Percentiles rank a stretch among this genome's conserved stretches.
Evolutionary conservation across 2,797 vertebrate genomes (phyloP).

Genomic region (Tokudaia muenninki): DNA sequence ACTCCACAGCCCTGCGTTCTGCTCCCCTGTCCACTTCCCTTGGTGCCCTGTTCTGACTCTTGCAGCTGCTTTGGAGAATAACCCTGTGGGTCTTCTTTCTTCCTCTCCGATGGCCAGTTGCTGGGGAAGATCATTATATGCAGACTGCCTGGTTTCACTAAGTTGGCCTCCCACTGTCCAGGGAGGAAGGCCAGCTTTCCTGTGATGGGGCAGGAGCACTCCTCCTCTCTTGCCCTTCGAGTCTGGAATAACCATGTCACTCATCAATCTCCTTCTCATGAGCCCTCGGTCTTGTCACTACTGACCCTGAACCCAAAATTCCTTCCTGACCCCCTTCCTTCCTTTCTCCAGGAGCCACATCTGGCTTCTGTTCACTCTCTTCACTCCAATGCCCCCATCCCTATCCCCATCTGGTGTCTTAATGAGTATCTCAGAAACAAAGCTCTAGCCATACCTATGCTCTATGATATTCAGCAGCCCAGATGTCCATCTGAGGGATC

Average conservation of each 20-base stretch:
- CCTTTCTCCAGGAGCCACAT: background rate
- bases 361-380: background rate
- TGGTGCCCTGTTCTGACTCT: background rate
- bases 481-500: background rate
- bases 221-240: background rate
- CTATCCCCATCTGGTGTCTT: background rate
- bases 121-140: too few relatives aligned
- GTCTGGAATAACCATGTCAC: background rate
- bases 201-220: background rate
- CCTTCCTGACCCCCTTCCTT: background rate
- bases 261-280: background rate
- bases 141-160: too few relatives aligned
- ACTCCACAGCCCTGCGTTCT: accelerated
- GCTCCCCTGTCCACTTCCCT: background rate
- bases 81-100: background rate
- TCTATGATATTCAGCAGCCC: background rate
- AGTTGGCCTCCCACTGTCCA: background rate
- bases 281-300: background rate
- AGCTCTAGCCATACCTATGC: background rate
- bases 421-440: background rate
- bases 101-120: background rate
- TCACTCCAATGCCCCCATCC: background rate
- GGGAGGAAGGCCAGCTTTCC: background rate
- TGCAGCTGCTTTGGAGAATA: background rate
- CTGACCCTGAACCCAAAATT: background rate